Evolutionary conservation across 2,113 vertebrate species (phyloP).

Genomic region (Anhinga anhinga): DNA sequence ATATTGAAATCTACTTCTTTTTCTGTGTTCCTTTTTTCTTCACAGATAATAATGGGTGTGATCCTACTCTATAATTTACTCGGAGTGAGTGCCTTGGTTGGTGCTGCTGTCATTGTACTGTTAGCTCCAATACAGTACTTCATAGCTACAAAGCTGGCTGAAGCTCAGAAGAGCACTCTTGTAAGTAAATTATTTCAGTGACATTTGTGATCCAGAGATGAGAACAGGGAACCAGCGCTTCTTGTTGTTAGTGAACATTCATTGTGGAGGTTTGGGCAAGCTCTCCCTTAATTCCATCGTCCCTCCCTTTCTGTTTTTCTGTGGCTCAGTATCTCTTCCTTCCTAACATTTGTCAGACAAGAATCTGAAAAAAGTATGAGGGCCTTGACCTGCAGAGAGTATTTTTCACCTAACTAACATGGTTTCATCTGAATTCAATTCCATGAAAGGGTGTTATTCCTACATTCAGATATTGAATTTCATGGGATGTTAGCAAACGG

Average conservation of each 20-base stretch:
- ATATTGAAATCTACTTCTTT: background rate
- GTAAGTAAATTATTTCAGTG: slow-evolving; percentile 72
- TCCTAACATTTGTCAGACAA: background rate
- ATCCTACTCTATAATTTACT: slow-evolving; percentile 90
- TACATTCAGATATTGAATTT: background rate
- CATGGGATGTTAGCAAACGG: background rate
- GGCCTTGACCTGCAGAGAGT: background rate
- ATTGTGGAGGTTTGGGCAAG: background rate
- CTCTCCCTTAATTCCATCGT: background rate
- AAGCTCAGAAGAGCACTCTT: slow-evolving; percentile 93
- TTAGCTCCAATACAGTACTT: slow-evolving; percentile 94
- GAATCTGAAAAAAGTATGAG: background rate
- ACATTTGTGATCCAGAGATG: background rate
- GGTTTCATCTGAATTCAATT: background rate
- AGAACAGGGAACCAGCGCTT: background rate
- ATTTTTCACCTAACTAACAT: background rate
- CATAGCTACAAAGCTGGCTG: slow-evolving; percentile 93
- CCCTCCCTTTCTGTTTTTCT: background rate
- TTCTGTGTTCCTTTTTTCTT: background rate
- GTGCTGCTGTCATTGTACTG: slow-evolving; percentile 90
- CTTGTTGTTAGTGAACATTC: background rate
- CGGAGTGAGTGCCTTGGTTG: slow-evolving; percentile 85
- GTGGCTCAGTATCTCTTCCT: background rate
- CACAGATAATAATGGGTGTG: slow-evolving; percentile 98
- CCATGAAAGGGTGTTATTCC: background rate